Evolutionary conservation across 1,140 invertebrate genomes (phyloP).

Genomic region (Ceratitis capitata): DNA sequence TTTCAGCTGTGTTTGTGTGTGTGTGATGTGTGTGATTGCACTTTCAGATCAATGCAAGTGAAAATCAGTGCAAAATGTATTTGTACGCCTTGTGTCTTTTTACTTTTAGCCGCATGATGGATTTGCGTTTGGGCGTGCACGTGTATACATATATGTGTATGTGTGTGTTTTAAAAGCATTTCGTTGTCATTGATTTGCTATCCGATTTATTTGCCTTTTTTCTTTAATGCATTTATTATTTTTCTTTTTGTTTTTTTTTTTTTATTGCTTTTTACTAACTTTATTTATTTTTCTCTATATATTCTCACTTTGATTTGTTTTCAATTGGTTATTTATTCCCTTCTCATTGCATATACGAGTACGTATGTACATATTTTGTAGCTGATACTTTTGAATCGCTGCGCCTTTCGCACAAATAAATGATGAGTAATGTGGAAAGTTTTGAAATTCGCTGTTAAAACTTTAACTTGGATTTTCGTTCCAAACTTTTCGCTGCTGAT

Average conservation of each 20-base stretch:
- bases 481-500: neutral
- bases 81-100: neutral
- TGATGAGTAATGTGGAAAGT: neutral
- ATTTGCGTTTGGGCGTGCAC: neutral
- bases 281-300: neutral
- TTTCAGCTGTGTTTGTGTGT: neutral
- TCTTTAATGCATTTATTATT: neutral
- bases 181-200: constrained; percentile 11
- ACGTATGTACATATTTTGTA: neutral
- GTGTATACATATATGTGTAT: neutral
- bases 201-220: neutral
- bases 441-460: neutral
- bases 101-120: neutral
- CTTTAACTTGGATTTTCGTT: neutral
- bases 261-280: too few relatives aligned
- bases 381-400: too few relatives aligned
- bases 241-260: neutral
- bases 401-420: neutral
- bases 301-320: neutral
- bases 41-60: too few relatives aligned
- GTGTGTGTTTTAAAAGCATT: constrained; percentile 19
- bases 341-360: neutral
- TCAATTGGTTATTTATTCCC: neutral
- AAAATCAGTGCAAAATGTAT: neutral
- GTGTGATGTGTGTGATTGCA: neutral